A percentile compares a stretch with the other conserved stretches of the same genome.
These are phyloP conservation scores for Dasyprocta punctata DNA, from an alignment of 2,113 vertebrate species.

Conservation along the genomic window DNA sequence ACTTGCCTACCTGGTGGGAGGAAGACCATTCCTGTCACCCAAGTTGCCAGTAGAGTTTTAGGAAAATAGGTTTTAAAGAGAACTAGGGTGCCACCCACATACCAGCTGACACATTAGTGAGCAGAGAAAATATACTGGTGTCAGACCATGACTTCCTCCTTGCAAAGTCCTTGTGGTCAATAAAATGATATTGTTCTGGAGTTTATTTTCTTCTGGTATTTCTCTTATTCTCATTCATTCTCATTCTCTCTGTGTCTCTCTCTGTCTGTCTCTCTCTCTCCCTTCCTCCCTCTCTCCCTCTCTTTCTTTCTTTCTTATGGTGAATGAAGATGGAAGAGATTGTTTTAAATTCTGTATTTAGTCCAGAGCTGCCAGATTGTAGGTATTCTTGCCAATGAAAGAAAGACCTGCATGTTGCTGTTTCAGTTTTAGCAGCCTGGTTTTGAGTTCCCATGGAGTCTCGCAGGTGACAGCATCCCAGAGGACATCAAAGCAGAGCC, in stretches of 20 bases:
- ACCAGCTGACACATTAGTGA: neutral
- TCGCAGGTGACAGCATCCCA: slow-evolving; percentile 53
- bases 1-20: neutral
- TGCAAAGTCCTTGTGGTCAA: neutral
- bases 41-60: slow-evolving; percentile 2
- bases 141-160: neutral
- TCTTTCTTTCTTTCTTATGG: neutral
- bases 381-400: neutral
- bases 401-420: neutral
- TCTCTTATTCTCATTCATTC: neutral
- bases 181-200: neutral
- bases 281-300: too few relatives aligned
- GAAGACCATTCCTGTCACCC: neutral
- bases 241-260: neutral
- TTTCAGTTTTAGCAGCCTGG: slow-evolving; percentile 57
- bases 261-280: neutral
- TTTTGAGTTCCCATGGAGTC: slow-evolving; percentile 62
- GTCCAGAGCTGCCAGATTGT: neutral
- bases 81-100: neutral
- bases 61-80: neutral
- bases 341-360: neutral
- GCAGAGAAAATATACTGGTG: neutral
- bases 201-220: slow-evolving; percentile 22
- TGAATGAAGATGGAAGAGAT: neutral
- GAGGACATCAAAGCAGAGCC: slow-evolving; percentile 60